Base-by-base conservation (phyloP, 2,797 vertebrate genomes). In the Sternarchorhynchus goeldii region DNA sequence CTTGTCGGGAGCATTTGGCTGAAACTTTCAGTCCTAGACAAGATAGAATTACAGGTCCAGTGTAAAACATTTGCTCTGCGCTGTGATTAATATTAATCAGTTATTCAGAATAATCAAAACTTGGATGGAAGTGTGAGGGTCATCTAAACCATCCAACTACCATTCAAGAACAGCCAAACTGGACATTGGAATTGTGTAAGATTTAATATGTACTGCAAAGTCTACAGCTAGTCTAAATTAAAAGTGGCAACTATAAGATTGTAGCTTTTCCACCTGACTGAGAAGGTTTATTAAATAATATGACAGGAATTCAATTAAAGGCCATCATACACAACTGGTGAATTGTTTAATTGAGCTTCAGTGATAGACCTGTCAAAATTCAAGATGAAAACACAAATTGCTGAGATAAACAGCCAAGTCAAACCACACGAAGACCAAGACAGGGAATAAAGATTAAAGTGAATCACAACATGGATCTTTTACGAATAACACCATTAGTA, bases 101-200 rank as follows among this genome's bases (percentile, higher is more conserved):
- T 65, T 25, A 41, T 32, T 78, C 12, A 20, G 25, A 18, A 10
- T 20, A 72, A 34, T 70, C 45, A 31, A 39, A 62, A 36, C 17
- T 25, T 3, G 20, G 4, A 14, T 67, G 8, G 12, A 25, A 55
- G 41, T 53, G 5, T 17, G 53, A 65, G 34, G 20, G 3, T 1
- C 6, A 39, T 31, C 55, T 32, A 17, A 57, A 16, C 31, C 5
- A 41, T 17, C 62, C 17, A 32, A 16, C 2, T 2, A 7, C 21
- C 14, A 53, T 31, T 29, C 59, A 62, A 56, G 20, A 41, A 71
- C 56, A 63, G 41, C 5, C 20, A 53, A 70, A 50, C 64, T 68
- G 21, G 25, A 69, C 25, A n/a, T 31, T 0, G 31, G 56, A 56
- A 2, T n/a, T 16, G 25, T n/a, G 17, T 41, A 2, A 62, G 2